Evolutionary conservation across 2,113 vertebrate genomes (phyloP).

Genomic region (Telmatochromis brichardi): DNA sequence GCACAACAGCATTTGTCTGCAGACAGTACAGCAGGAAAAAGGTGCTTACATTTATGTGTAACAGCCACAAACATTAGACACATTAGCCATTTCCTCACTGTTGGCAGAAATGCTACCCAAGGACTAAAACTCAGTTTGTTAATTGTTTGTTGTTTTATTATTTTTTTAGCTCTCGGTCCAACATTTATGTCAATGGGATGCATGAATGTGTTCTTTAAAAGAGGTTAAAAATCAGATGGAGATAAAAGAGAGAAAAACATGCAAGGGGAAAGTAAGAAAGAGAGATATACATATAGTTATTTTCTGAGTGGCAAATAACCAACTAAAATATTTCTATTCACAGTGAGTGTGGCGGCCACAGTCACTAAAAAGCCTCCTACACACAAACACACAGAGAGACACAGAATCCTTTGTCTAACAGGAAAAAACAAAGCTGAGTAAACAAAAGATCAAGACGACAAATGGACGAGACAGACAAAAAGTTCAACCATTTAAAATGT

Average conservation of each 20-base stretch:
- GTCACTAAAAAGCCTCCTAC: not conserved
- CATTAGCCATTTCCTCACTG: not conserved
- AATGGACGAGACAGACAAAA: not conserved
- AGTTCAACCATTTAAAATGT: not conserved
- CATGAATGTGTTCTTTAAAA: not conserved
- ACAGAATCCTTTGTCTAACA: not conserved
- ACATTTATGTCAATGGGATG: not conserved
- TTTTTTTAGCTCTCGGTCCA: not conserved
- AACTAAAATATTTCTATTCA: constrained; percentile 7
- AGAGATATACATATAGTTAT: not conserved
- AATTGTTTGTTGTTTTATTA: not conserved
- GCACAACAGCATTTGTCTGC: constrained; percentile 4
- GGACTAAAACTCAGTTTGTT: not conserved
- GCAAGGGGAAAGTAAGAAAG: not conserved
- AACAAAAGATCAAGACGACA: not conserved
- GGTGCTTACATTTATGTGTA: not conserved
- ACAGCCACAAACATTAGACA: not conserved
- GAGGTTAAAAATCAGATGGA: not conserved
- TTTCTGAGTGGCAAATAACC: not conserved
- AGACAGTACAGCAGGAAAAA: not conserved
- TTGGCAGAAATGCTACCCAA: not conserved
- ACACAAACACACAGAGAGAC: not conserved
- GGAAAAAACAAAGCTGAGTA: constrained; percentile 3
- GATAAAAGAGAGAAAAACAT: not conserved
- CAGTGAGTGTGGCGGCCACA: not conserved